Base-by-base conservation (phyloP, 2,797 vertebrate genomes). In the Coranthus polyacanthus region DNA sequence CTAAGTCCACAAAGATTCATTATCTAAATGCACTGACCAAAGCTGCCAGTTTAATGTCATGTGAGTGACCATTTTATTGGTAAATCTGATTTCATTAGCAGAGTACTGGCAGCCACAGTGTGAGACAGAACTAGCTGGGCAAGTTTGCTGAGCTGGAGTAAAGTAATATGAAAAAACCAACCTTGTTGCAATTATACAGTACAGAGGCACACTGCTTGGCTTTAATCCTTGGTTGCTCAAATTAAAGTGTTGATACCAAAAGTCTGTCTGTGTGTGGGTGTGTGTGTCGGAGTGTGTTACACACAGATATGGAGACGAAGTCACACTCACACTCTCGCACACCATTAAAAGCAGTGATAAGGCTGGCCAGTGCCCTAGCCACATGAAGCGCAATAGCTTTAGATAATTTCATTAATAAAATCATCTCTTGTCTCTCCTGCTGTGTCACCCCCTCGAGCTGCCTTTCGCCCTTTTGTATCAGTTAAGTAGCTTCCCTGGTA, bases 21-120 rank as follows among this genome's bases (percentile, higher is more conserved):
- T 87, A 82, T 64, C 52, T 77, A 83, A 90, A 89, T 82, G 74
- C 78, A 78, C 73, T 60, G 53, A 67, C 74, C 64, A 74, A 69
- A 85, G 75, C 72, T 83, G 78, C 52, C 75, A 68, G 63, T 85
- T 88, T 78, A 87, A 72, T 86, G 93, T 89, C 87, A 85, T 91
- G 86, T 87, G 86, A 92, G 93, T 88, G 92, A 93, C 90, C 84
- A 87, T 94, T 73, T 93, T 90, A 90, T 89, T 89, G 84, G 86
- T 93, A 92, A 94, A 94, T 92, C 88, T 92, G 94, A 94, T 95
- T 95, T 95, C 93, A 95, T 95, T 95, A 94, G 93, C 88, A 86
- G 85, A 95, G 94, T 93, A 94, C 94, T 94, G 89, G 91, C 68
- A 38, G 38, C 12, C 12, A 57, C 39, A 22, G 32, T 21, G 65